Conservation (phyloP, 30 jellyfish, hydroid and myxozoan species). For the Haliclystus octoradiatus region DNA sequence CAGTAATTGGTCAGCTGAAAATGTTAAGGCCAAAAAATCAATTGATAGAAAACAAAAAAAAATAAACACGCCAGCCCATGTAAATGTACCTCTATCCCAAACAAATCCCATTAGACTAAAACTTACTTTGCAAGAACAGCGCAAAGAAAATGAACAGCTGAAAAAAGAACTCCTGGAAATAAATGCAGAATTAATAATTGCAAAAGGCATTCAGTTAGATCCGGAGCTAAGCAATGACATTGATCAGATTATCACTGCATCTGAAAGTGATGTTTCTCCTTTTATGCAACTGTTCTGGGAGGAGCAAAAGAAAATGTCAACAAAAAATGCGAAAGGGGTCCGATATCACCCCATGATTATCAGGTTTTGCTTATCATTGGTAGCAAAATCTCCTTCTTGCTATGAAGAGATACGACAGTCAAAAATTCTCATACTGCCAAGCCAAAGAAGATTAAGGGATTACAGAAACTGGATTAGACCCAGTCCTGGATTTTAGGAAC, state of each 20-base stretch:
- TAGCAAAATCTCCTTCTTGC: slow-evolving; percentile 34
- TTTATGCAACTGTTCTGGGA: slow-evolving; percentile 24
- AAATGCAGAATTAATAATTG: slow-evolving; percentile 7
- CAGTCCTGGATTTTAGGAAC: slow-evolving; percentile 18
- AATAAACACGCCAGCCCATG: slow-evolving; percentile 23
- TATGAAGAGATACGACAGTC: slow-evolving; percentile 24
- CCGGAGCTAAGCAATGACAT: slow-evolving; percentile 26
- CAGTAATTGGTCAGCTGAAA: neutral
- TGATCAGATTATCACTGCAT: neutral
- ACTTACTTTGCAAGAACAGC: slow-evolving; percentile 20
- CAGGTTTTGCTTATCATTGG: slow-evolving; percentile 25
- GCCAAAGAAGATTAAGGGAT: slow-evolving; percentile 21
- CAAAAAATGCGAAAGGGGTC: slow-evolving; percentile 11
- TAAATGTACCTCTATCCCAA: slow-evolving; percentile 23
- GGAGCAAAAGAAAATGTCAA: slow-evolving; percentile 12
- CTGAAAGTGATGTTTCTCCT: slow-evolving; percentile 14
- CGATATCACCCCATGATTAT: slow-evolving; percentile 22
- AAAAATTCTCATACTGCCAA: slow-evolving; percentile 12
- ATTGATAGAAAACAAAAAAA: neutral
- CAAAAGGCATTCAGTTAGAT: slow-evolving; percentile 9
- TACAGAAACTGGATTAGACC: slow-evolving; percentile 36
- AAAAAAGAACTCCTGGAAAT: slow-evolving; percentile 12
- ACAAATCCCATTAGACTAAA: slow-evolving; percentile 15
- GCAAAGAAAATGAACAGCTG: slow-evolving; percentile 16
- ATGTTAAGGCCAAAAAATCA: slow-evolving; percentile 8